Conservation (phyloP, 2,113 vertebrate species). For the Odobenus rosmarus region DNA sequence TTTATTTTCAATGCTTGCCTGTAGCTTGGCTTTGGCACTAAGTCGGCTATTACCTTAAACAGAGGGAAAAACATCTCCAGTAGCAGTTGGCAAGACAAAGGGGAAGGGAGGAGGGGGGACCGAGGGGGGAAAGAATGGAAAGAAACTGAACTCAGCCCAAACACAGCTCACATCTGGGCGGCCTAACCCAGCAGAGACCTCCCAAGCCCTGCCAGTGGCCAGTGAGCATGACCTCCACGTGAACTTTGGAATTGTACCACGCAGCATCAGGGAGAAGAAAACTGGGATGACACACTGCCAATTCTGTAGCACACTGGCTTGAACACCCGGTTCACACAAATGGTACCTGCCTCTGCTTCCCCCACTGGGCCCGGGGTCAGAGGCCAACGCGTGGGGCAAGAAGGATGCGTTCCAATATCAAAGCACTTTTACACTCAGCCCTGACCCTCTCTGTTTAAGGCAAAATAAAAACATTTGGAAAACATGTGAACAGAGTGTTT, state of each 20-base stretch:
- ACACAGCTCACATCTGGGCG: background rate
- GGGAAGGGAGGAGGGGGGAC: background rate
- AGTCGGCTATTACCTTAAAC: slow-evolving; percentile 50
- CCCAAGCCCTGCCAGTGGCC: slow-evolving; percentile 44
- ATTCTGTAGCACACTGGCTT: background rate
- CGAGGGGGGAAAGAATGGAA: background rate
- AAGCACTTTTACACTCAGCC: background rate
- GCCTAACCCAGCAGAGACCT: slow-evolving; percentile 33
- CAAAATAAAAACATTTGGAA: slow-evolving; percentile 47
- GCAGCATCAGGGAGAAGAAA: slow-evolving; percentile 49
- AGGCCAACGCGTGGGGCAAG: background rate
- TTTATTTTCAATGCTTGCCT: slow-evolving; percentile 53
- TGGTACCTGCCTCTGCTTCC: background rate
- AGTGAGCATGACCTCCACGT: slow-evolving; percentile 13
- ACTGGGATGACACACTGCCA: background rate
- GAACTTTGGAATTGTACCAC: slow-evolving; percentile 27
- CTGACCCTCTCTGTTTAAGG: background rate
- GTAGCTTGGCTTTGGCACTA: slow-evolving; percentile 41
- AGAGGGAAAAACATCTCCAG: slow-evolving; percentile 51
- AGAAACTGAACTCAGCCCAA: background rate
- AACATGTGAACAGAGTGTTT: background rate
- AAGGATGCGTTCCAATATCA: background rate
- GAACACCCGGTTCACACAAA: background rate
- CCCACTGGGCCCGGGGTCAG: background rate
- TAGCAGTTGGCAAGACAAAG: slow-evolving; percentile 3